Conservation (phyloP, 2,888 invertebrate genomes). For the Drosophila percnosoma region DNA sequence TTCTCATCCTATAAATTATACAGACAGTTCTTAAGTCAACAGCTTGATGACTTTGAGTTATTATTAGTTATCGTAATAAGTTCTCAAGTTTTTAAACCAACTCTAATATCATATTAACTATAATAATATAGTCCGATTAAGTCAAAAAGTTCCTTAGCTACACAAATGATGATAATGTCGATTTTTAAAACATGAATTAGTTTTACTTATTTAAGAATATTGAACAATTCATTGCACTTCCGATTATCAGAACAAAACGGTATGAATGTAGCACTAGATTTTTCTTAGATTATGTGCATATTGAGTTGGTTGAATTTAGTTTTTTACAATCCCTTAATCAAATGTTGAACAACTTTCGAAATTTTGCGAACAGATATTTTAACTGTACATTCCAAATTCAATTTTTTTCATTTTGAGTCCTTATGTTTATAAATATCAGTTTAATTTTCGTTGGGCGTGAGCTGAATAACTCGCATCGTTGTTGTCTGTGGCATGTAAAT, state of each 20-base stretch:
- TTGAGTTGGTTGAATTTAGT: too few relatives aligned
- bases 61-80: background rate
- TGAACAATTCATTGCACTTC: background rate
- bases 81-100: background rate
- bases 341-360: too few relatives aligned
- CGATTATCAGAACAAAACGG: background rate
- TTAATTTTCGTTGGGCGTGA: constrained; percentile 21
- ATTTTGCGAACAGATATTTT: too few relatives aligned
- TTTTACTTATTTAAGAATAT: background rate
- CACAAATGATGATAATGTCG: too few relatives aligned
- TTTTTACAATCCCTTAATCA: too few relatives aligned
- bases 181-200: background rate
- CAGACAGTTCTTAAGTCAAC: background rate
- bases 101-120: background rate
- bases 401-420: too few relatives aligned
- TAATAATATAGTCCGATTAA: background rate
- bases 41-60: background rate
- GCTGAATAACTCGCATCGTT: constrained; percentile 14
- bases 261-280: background rate
- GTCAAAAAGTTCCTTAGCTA: too few relatives aligned
- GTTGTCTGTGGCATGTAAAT: constrained; percentile 35
- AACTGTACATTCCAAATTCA: too few relatives aligned
- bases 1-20: background rate
- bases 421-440: too few relatives aligned
- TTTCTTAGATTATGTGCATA: too few relatives aligned